Conservation (phyloP, 2,113 vertebrate species). For the Daphoenositta chrysoptera region DNA sequence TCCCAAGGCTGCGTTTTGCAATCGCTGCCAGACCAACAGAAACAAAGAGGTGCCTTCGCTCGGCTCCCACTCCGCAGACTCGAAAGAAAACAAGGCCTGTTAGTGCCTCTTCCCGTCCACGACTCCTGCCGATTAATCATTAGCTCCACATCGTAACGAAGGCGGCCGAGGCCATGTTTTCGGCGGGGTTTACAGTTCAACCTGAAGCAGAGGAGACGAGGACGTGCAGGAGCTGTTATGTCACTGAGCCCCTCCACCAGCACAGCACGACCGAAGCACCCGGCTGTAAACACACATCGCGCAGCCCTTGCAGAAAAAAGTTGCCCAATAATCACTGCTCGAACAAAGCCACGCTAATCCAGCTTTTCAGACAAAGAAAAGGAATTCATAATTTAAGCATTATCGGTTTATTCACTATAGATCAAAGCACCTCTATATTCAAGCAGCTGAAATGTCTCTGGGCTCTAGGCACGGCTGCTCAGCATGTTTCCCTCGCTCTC, state of each 20-base stretch:
- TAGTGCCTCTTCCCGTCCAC: neutral
- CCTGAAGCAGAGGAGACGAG: neutral
- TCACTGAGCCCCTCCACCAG: neutral
- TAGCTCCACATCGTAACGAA: neutral
- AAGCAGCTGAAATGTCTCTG: neutral
- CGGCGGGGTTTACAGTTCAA: neutral
- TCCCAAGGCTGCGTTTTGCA: neutral
- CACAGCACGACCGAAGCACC: neutral
- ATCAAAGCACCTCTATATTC: conserved; percentile 26
- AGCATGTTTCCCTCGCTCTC: neutral
- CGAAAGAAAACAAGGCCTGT: neutral
- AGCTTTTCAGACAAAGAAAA: conserved; percentile 17
- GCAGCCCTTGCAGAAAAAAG: neutral
- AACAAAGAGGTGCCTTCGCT: neutral
- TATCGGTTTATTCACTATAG: conserved; percentile 5
- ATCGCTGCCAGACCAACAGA: neutral
- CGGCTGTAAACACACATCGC: neutral
- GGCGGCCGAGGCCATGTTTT: neutral
- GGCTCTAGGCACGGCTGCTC: neutral
- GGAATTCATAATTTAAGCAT: conserved; percentile 15
- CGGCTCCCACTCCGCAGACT: neutral
- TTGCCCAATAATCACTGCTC: neutral
- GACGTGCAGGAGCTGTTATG: neutral
- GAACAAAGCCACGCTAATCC: neutral
- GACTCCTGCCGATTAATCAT: neutral